Evolutionary conservation across 1,140 invertebrate species (phyloP), one percentile per base, ranked within the genome.

Genomic region (Saccostrea cuccullata): DNA sequence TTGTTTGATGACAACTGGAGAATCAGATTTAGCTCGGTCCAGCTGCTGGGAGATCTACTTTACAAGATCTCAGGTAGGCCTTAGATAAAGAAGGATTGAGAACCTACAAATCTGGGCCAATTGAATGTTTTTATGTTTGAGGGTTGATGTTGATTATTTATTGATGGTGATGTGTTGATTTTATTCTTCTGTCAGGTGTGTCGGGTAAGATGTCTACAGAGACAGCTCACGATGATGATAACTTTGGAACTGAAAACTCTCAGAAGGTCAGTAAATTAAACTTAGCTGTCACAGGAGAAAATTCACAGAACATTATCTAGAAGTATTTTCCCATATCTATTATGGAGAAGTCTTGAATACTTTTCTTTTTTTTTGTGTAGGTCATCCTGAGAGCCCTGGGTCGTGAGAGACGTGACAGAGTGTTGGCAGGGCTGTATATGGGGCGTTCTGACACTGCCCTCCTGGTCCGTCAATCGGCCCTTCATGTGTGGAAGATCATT

Each of bases 161-260:
- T 23, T 15, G 8, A 82, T 36, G 26, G 26, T 26, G 20, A 23
- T 36, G 17, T 12, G 23, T 12, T 82, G 26, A 36, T 47, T 26
- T 12, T 82, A 2, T 15, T 82, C 4, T 47, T 23, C 73, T 82
- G 20, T 82, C 89, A 95, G 98, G 98, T 87, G 98, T 99, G 0
- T 98, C 98, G 85, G 99, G 99, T 82, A 99, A 99, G 95, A 99
- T 99, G 98, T 99, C 98, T 20, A 99, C 99, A 0, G 98, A 99
- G 95, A 99, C 98, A 2, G 98, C 98, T 4, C 98, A 97, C 92
- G 99, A 99, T 94, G 99, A 99, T 95, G 99, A 99, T 94, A 99
- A 99, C 94, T 99, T 99, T 95, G 99, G 99, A 85, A 99, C 99
- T 0, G 99, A 99, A 95, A 97, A 98, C 91, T 99, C 98, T 0